Base-by-base conservation (phyloP, 2,797 vertebrate species). In the Rhabdomys pumilio region DNA sequence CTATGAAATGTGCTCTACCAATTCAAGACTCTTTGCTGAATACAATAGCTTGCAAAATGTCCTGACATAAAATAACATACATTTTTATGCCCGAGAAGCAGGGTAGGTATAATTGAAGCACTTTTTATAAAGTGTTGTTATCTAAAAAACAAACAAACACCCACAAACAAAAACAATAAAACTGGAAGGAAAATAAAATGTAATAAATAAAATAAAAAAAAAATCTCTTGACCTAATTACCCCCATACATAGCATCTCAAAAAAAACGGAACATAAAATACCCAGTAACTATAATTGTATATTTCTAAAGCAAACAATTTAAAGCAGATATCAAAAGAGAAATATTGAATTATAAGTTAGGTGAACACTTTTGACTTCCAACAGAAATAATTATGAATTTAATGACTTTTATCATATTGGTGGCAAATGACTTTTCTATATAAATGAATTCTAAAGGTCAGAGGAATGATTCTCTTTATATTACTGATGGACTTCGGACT, bases 91-190 rank as follows among this genome's bases (percentile, higher is more conserved):
- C 83, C 85, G 5, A 94, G 73, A 73, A 90, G 73, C 13, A 81
- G 10, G 63, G 0, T 77, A 24, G 63, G 0, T 77, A 24, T 79
- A 93, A 57, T 61, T 96, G 88, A 92, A 61, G 50, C 6, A 75
- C 72, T 97, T 84, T 87, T 83, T 20, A 93, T 24, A 31, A 96
- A 90, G 65, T 38, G 7, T 72, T 90, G 93, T 83, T 93, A 95
- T 59, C 19, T 57, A 92, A 90, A 91, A 34, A 92, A 22, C 72
- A 93, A n/a, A 57, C 88, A 88, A 91, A 95, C 0, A 29, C 41
- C 4, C 9, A 11, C 6, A 75, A 75, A 76, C 11, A 13, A 47
- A 29, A 90, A 57, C 17, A 76, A 92, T 63, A 65, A 44, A 94
- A 93, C 59, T 89, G 22, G 15, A 83, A 50, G 47, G 57, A 57